Evolutionary conservation across 2,113 vertebrate genomes (phyloP).

Genomic region (Elachura formosa): DNA sequence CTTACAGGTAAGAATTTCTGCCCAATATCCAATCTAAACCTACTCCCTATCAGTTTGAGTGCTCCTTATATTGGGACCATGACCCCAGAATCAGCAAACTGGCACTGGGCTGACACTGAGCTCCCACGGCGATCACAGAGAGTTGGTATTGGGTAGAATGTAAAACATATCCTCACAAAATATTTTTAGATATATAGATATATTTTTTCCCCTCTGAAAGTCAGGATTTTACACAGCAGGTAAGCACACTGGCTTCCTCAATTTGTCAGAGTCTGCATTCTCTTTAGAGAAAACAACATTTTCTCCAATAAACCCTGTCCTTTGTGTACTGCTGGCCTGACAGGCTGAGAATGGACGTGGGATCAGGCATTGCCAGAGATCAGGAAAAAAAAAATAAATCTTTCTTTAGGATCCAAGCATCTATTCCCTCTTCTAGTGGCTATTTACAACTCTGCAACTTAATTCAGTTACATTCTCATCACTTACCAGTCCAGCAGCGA

Average conservation of each 20-base stretch:
- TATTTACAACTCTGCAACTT: neutral
- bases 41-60: neutral
- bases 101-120: neutral
- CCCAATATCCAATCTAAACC: neutral
- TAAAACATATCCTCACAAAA: neutral
- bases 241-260: neutral
- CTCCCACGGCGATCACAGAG: neutral
- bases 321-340: neutral
- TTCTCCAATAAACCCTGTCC: neutral
- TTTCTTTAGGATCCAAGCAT: neutral
- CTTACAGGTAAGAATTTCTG: neutral
- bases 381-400: neutral
- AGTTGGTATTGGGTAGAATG: neutral
- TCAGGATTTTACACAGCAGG: neutral
- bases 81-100: accelerated
- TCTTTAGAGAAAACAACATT: neutral
- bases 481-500: neutral
- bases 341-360: neutral
- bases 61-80: neutral
- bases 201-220: neutral
- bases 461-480: neutral
- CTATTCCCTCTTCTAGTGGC: neutral
- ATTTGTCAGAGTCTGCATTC: neutral
- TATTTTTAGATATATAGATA: neutral
- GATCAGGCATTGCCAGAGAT: neutral